phyloP scores from a whole-genome alignment of 2,113 vertebrate genomes.

The Gulo gulo region DNA sequence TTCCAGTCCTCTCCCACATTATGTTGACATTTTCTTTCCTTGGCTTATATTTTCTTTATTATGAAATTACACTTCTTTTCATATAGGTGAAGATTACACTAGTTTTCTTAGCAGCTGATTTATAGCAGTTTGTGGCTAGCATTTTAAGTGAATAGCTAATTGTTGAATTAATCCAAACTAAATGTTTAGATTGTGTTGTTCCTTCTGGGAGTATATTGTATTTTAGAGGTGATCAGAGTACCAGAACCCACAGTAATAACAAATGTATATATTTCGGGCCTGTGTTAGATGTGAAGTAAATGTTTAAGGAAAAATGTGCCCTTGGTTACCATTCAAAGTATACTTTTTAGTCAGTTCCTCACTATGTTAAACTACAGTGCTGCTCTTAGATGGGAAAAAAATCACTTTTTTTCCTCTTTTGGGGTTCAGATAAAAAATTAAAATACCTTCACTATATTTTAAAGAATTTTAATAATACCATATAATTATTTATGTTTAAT shows the following conservation, averaged over 20 bases:
- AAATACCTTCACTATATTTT: constrained; percentile 29
- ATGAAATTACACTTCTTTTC: background rate
- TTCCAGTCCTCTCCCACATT: background rate
- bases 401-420: background rate
- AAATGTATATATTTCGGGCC: background rate
- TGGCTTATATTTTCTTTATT: constrained; percentile 17
- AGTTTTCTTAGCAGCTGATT: background rate
- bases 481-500: background rate
- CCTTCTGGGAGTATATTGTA: background rate
- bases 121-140: background rate
- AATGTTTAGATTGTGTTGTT: background rate
- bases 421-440: constrained; percentile 23
- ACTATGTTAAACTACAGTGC: background rate
- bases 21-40: background rate
- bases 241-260: background rate
- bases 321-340: background rate
- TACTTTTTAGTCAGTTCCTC: background rate
- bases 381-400: background rate
- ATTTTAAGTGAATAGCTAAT: constrained; percentile 32
- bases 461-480: background rate
- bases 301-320: background rate
- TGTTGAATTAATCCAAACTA: constrained; percentile 19
- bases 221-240: constrained; percentile 19
- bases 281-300: background rate
- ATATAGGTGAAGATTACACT: background rate